These are phyloP conservation scores for Neolamprologus modestus DNA, from an alignment of 2,113 vertebrate species.

Conservation along the genomic window DNA sequence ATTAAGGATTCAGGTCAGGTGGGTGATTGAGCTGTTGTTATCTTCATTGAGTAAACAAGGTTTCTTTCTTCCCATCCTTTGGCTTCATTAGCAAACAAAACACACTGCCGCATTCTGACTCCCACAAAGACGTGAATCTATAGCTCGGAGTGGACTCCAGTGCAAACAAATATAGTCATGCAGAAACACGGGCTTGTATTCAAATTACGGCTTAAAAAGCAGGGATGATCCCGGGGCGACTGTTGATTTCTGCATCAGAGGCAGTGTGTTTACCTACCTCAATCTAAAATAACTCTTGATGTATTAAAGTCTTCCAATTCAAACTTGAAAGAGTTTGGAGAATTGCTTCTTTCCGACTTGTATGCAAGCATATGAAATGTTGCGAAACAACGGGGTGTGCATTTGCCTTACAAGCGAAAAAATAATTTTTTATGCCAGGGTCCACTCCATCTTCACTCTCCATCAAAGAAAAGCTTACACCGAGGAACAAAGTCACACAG, in stretches of 20 bases:
- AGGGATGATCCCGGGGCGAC: neutral
- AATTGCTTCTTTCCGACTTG: neutral
- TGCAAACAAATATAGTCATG: neutral
- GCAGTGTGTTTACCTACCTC: neutral
- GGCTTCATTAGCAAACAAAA: constrained; percentile 64
- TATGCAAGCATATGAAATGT: neutral
- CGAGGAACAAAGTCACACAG: neutral
- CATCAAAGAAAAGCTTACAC: neutral
- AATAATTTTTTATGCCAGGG: neutral
- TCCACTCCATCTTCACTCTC: neutral
- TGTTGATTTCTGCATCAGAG: neutral
- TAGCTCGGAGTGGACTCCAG: neutral
- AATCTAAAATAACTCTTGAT: neutral
- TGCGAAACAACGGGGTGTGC: neutral
- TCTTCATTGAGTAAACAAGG: constrained; percentile 65
- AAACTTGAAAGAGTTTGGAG: neutral
- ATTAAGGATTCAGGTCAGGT: constrained; percentile 66
- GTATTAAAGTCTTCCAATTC: neutral
- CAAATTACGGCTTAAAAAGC: neutral
- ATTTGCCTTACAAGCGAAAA: neutral
- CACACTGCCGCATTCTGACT: constrained; percentile 22
- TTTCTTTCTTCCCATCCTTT: constrained; percentile 47
- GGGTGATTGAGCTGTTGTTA: constrained; percentile 65
- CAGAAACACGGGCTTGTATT: neutral
- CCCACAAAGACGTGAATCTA: constrained; percentile 34